These are phyloP conservation scores for Elysia chlorotica DNA, from an alignment of 1,140 invertebrate genomes.

Conservation along the genomic window DNA sequence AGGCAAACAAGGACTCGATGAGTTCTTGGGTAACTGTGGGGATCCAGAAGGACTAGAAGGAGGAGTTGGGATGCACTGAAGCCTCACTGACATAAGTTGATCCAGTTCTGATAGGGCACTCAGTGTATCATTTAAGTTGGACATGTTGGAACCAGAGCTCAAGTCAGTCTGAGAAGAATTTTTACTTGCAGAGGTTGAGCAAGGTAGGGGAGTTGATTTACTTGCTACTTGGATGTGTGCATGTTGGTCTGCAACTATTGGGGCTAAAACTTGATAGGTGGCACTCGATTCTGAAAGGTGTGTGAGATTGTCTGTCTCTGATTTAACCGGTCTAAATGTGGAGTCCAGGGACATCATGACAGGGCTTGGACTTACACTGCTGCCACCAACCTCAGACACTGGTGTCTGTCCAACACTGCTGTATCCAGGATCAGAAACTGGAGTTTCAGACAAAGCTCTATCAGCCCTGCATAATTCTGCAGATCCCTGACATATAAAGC, in stretches of 20 bases:
- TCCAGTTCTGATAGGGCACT: background rate
- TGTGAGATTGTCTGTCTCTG: too few relatives aligned
- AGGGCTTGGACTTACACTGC: slow-evolving; percentile 36
- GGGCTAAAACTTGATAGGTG: too few relatives aligned
- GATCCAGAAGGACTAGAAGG: slow-evolving; percentile 9
- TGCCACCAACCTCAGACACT: slow-evolving; percentile 36
- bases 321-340: too few relatives aligned
- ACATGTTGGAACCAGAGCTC: background rate
- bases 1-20: too few relatives aligned
- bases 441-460: slow-evolving; percentile 28
- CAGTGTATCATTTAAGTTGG: background rate
- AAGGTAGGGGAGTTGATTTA: too few relatives aligned
- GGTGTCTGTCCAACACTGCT: slow-evolving; percentile 33
- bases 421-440: slow-evolving; percentile 18
- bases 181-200: background rate
- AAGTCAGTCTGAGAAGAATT: background rate
- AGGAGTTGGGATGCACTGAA: slow-evolving; percentile 17
- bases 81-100: background rate
- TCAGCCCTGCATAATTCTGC: background rate
- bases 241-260: too few relatives aligned
- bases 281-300: too few relatives aligned
- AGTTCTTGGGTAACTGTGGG: too few relatives aligned
- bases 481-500: background rate
- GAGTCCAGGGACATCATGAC: slow-evolving; percentile 23
- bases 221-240: too few relatives aligned